A percentile compares a stretch with the other conserved stretches of the same genome.
These are phyloP conservation scores for Pollenia griseotomentosa DNA, from an alignment of 2,888 invertebrate genomes.

Conservation along the genomic window DNA sequence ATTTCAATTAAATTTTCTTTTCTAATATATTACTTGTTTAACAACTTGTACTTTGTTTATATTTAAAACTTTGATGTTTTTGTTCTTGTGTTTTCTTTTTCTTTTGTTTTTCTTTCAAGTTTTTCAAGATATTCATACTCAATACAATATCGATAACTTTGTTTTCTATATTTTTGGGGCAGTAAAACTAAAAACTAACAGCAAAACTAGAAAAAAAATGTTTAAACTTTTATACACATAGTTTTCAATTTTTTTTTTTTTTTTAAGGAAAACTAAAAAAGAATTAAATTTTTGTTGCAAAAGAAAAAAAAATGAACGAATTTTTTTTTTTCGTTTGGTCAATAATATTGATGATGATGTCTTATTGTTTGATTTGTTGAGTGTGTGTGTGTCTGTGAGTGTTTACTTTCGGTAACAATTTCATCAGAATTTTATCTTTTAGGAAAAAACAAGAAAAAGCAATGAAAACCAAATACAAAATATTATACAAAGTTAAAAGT, in stretches of 20 bases:
- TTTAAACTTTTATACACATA: constrained; percentile 43
- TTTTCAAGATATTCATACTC: constrained; percentile 42
- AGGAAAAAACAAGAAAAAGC: not conserved
- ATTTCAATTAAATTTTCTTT: constrained; percentile 58
- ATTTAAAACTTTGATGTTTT: constrained; percentile 28
- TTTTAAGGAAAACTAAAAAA: constrained; percentile 1
- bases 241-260: not conserved
- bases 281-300: not conserved
- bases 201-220: constrained; percentile 49
- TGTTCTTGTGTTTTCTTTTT: constrained; percentile 4
- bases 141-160: constrained; percentile 67
- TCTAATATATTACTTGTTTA: constrained; percentile 45
- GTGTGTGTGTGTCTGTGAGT: not conserved
- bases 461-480: constrained; percentile 8
- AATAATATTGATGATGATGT: constrained; percentile 40
- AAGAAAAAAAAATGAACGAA: not conserved
- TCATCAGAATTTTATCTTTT: constrained; percentile 2
- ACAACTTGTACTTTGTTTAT: constrained; percentile 54
- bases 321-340: constrained; percentile 8
- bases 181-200: constrained; percentile 28
- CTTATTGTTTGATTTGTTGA: not conserved
- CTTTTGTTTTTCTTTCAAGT: constrained; percentile 42
- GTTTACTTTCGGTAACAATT: constrained; percentile 15
- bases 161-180: constrained; percentile 4
- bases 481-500: constrained; percentile 24